These are phyloP conservation scores for Ctena decussata DNA, from an alignment of 2,888 invertebrate genomes.

Conservation along the genomic window DNA sequence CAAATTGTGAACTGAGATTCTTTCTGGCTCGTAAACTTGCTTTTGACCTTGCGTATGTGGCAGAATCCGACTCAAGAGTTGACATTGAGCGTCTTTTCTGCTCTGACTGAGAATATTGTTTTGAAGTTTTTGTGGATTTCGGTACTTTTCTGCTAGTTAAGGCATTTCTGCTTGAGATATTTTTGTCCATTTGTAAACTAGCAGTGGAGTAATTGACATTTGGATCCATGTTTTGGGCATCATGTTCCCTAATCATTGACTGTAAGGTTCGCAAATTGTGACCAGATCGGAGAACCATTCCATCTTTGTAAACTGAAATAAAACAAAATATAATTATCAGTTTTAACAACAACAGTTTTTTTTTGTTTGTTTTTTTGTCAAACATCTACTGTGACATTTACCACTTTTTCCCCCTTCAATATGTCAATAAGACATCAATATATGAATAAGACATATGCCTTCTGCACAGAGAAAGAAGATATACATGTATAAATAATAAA, in stretches of 20 bases:
- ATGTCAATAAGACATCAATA: too few relatives aligned
- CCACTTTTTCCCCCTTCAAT: too few relatives aligned
- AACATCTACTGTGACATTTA: too few relatives aligned
- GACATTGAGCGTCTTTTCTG: slow-evolving; percentile 19
- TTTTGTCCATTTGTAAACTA: neutral
- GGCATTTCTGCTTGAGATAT: neutral
- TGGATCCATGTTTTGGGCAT: slow-evolving; percentile 23
- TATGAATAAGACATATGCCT: too few relatives aligned
- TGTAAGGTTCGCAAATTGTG: slow-evolving; percentile 63
- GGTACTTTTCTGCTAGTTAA: slow-evolving; percentile 18
- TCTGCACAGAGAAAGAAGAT: too few relatives aligned
- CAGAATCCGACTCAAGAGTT: neutral
- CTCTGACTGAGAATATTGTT: slow-evolving; percentile 44
- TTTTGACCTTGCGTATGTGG: neutral
- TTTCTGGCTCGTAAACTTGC: slow-evolving; percentile 21
- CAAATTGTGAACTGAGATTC: slow-evolving; percentile 40
- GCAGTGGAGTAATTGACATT: slow-evolving; percentile 5
- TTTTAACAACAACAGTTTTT: too few relatives aligned
- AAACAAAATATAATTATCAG: neutral
- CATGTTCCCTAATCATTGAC: slow-evolving; percentile 58
- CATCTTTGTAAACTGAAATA: slow-evolving; percentile 72
- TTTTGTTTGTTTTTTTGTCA: too few relatives aligned
- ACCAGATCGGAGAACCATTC: slow-evolving; percentile 74
- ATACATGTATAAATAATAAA: too few relatives aligned
- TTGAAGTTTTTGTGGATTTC: slow-evolving; percentile 29